Evolutionary conservation across 2,797 vertebrate genomes (phyloP).

Genomic region (Cossypha caffra): DNA sequence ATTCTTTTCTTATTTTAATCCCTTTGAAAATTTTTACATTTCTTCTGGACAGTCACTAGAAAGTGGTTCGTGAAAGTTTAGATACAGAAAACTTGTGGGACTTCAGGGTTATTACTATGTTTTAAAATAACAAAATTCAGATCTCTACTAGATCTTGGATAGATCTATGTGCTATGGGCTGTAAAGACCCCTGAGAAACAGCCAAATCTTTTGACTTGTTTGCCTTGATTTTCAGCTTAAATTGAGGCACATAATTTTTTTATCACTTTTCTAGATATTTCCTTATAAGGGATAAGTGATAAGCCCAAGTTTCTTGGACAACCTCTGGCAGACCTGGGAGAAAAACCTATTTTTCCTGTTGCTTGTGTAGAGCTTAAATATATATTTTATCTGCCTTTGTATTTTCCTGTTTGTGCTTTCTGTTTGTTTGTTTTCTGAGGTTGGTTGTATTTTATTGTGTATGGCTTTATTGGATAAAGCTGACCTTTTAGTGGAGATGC

Average conservation of each 20-base stretch:
- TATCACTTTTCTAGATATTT: not conserved
- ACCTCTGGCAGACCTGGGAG: not conserved
- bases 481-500: not conserved
- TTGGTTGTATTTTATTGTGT: not conserved
- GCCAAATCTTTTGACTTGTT: not conserved
- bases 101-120: not conserved
- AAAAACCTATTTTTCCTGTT: not conserved
- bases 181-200: not conserved
- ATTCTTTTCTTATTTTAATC: not conserved
- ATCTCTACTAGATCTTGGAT: not conserved
- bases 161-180: not conserved
- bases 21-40: not conserved
- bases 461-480: not conserved
- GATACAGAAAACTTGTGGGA: not conserved
- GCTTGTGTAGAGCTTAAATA: accelerated
- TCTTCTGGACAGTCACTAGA: not conserved
- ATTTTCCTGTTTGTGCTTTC: not conserved
- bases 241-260: not conserved
- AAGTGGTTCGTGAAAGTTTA: not conserved
- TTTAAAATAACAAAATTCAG: not conserved
- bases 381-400: not conserved
- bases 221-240: not conserved
- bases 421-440: not conserved
- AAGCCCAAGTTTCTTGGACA: not conserved
- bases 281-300: not conserved